phyloP scores from a whole-genome alignment of 1,140 invertebrate species.

The Dendroctonus ponderosae region DNA sequence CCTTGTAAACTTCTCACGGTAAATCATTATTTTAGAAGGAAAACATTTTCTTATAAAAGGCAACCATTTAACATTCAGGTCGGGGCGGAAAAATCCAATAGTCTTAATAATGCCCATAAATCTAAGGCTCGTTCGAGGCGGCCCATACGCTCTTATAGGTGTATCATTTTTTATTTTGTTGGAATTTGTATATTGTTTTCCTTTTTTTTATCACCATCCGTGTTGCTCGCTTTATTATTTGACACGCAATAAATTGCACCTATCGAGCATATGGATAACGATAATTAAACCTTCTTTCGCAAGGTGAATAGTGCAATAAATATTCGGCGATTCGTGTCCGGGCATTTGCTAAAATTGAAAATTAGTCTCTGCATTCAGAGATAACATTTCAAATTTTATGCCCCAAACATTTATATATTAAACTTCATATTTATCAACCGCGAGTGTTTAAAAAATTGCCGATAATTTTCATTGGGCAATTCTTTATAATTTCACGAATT shows the following conservation, averaged over 20 bases:
- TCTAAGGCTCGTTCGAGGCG: slow-evolving; percentile 16
- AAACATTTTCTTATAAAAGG: slow-evolving; percentile 35
- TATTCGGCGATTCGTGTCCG: no score
- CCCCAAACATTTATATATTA: no score
- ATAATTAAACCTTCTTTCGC: slow-evolving; percentile 1
- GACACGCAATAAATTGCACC: neutral
- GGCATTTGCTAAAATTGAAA: no score
- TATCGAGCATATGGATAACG: neutral
- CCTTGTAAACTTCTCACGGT: slow-evolving; percentile 26
- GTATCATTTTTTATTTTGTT: slow-evolving; percentile 34
- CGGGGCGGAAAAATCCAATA: slow-evolving; percentile 34
- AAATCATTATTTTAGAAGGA: slow-evolving; percentile 33
- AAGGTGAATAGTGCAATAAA: neutral
- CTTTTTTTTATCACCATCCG: slow-evolving; percentile 24
- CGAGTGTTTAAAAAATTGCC: no score
- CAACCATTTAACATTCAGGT: slow-evolving; percentile 34
- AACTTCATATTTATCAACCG: no score
- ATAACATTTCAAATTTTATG: no score
- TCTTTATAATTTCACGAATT: no score
- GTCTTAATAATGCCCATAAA: slow-evolving; percentile 35
- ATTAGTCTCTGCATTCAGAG: no score
- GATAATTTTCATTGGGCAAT: no score
- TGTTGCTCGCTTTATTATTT: slow-evolving; percentile 27
- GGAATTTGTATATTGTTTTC: slow-evolving; percentile 35
- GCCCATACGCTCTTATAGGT: slow-evolving; percentile 28